Conservation (phyloP, 2,888 invertebrate genomes). For the Oscheius sp. region DNA sequence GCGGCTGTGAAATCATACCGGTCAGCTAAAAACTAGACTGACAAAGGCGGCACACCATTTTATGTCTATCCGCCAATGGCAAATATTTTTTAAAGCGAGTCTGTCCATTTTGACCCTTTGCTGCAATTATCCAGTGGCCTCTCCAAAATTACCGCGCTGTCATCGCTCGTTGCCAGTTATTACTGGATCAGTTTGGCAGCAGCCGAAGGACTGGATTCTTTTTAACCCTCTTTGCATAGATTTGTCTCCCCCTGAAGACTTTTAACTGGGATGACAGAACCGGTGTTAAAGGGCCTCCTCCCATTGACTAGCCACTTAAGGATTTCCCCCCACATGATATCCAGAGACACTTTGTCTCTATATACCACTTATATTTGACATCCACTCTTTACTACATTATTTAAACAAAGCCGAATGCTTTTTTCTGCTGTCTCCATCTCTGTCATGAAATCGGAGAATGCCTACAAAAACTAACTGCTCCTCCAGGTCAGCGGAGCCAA, state of each 20-base stretch:
- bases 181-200: slow-evolving; percentile 17
- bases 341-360: neutral
- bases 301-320: slow-evolving; percentile 7
- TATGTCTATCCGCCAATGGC: neutral
- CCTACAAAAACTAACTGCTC: slow-evolving; percentile 24
- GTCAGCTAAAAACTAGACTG: slow-evolving; percentile 12
- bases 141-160: slow-evolving; percentile 19
- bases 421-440: neutral
- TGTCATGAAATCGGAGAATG: neutral
- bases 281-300: slow-evolving; percentile 4
- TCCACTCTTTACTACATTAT: neutral
- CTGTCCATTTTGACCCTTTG: neutral
- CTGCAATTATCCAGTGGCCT: neutral
- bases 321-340: slow-evolving; percentile 6
- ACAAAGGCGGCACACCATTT: neutral
- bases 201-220: neutral
- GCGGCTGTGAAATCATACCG: slow-evolving; percentile 22
- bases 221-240: slow-evolving; percentile 1
- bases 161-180: slow-evolving; percentile 20
- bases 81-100: neutral
- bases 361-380: neutral
- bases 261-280: neutral
- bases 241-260: neutral
- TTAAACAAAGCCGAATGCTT: neutral
- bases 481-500: slow-evolving; percentile 16